These are phyloP conservation scores for Balaeniceps rex DNA, from an alignment of 2,113 vertebrate genomes.

Conservation along the genomic window DNA sequence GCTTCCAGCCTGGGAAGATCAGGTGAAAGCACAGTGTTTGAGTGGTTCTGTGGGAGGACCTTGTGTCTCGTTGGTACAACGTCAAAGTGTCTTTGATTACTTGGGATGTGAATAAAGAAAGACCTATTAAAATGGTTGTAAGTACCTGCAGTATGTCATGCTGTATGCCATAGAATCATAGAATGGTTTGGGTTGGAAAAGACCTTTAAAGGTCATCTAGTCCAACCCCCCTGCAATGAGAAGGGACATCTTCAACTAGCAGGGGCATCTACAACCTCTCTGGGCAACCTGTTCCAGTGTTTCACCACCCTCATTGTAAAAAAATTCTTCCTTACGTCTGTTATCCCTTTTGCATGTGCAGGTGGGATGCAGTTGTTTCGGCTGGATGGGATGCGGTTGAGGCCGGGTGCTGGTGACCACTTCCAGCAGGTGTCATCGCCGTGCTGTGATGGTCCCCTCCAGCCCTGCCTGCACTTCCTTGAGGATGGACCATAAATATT, in stretches of 20 bases:
- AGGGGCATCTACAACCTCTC: background rate
- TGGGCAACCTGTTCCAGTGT: background rate
- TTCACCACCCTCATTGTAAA: accelerated
- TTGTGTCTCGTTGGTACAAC: background rate
- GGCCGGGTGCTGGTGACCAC: background rate
- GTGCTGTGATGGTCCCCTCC: background rate
- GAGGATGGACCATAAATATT: slow-evolving; percentile 65
- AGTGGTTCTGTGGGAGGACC: background rate
- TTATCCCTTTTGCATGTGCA: background rate
- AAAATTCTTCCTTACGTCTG: background rate
- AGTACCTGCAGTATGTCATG: background rate
- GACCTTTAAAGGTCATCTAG: background rate
- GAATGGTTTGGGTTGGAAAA: background rate
- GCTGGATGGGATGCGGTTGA: background rate
- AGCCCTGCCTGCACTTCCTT: background rate
- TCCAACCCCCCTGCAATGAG: accelerated
- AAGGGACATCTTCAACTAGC: background rate
- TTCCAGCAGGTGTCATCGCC: slow-evolving; percentile 53
- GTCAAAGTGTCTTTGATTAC: background rate
- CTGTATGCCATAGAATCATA: background rate
- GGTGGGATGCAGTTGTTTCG: background rate
- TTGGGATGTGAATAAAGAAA: background rate
- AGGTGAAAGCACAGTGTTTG: background rate
- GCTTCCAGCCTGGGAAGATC: background rate
- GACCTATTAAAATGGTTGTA: background rate